Base-by-base conservation (phyloP, 2,797 vertebrate species). In the Micromesistius poutassou region DNA sequence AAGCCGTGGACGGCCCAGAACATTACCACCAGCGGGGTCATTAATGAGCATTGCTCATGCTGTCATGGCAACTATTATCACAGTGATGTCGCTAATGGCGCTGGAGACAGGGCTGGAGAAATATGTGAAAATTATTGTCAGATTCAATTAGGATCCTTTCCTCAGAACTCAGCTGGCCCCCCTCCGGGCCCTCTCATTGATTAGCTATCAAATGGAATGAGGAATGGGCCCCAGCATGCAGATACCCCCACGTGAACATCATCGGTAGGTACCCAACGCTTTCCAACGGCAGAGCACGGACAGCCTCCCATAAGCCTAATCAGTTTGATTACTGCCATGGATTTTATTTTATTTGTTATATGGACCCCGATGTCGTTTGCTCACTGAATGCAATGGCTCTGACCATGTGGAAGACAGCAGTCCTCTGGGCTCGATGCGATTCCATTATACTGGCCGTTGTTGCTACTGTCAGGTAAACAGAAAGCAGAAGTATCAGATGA, bases 41-140 rank as follows among this genome's bases (percentile, higher is more conserved):
- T 95, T 95, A 94, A 94, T 93, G 93, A 94, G 93, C 93, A 94
- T 93, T 95, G 94, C 93, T 95, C 93, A 94, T 94, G 94, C 93
- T 95, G 94, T 94, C 94, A 94, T 95, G 94, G 93, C 92, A 95
- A 95, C 94, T 93, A 93, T 94, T 95, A 95, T 94, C 90, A 91
- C 92, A 94, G 92, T 89, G 92, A 94, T 94, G 93, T 94, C 90
- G 94, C 93, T 95, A 94, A 94, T 95, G 93, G 93, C 93, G 93
- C 91, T 82, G 91, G 91, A 94, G 94, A 94, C 91, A 93, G 92
- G 91, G 89, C 88, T 92, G 91, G 91, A 93, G 94, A 93, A 93
- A 93, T 93, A 95, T 93, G 94, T 94, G 94, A 95, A 95, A 94
- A 94, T 93, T 94, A 95, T 94, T 95, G 94, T 94, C 94, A 94